phyloP scores from a whole-genome alignment of 2,888 invertebrate species.

The Tetrapedia diversipes region DNA sequence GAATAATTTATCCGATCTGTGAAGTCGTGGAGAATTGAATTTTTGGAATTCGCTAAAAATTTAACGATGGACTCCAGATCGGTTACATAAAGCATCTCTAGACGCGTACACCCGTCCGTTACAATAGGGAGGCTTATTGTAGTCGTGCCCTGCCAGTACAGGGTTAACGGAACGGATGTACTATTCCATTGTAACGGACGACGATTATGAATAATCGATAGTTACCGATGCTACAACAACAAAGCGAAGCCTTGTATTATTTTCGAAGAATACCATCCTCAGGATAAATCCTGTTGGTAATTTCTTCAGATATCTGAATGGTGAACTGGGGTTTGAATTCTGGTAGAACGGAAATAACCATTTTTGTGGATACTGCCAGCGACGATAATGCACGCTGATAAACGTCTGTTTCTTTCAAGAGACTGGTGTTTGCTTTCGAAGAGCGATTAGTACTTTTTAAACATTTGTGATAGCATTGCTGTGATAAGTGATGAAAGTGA shows the following conservation, averaged over 20 bases:
- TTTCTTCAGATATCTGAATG: too few relatives aligned
- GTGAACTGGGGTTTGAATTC: too few relatives aligned
- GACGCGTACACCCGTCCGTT: neutral
- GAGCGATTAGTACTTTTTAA: too few relatives aligned
- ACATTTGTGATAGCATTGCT: too few relatives aligned
- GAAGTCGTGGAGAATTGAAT: neutral
- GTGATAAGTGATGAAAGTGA: too few relatives aligned
- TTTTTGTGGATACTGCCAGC: neutral
- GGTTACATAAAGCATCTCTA: neutral
- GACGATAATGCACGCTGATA: too few relatives aligned
- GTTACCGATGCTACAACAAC: slow-evolving; percentile 1
- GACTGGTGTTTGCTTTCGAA: too few relatives aligned
- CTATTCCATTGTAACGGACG: neutral
- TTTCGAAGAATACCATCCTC: neutral
- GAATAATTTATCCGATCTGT: too few relatives aligned
- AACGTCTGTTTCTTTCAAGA: too few relatives aligned
- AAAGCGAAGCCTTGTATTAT: neutral
- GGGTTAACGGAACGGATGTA: slow-evolving; percentile 33
- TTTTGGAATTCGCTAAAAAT: slow-evolving; percentile 4
- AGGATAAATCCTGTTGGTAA: neutral
- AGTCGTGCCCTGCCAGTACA: slow-evolving; percentile 4
- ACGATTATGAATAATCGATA: slow-evolving; percentile 22
- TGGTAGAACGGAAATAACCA: too few relatives aligned
- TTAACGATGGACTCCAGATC: slow-evolving; percentile 2
- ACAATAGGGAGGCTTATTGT: slow-evolving; percentile 14